These are phyloP conservation scores for Phaetusa simplex DNA, from an alignment of 2,113 vertebrate species.

Conservation along the genomic window DNA sequence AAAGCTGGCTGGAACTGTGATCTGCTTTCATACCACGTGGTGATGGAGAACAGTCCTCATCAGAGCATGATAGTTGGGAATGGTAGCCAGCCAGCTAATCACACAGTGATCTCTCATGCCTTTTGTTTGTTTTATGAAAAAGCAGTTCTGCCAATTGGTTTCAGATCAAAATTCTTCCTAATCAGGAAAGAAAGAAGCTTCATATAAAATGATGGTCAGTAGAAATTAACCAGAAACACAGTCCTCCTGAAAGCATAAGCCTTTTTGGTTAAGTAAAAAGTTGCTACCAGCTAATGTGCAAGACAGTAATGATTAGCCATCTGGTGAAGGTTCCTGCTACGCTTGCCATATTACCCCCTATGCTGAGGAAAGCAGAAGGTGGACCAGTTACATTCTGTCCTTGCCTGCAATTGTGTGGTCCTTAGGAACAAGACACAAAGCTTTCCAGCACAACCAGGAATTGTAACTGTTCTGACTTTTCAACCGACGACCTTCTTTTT, in stretches of 20 bases:
- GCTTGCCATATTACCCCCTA: conserved; percentile 24
- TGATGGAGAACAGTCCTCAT: not conserved
- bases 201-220: not conserved
- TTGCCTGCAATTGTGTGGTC: not conserved
- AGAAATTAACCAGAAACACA: not conserved
- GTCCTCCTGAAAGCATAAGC: not conserved
- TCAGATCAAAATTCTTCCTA: not conserved
- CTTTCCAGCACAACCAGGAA: not conserved
- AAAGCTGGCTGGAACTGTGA: not conserved
- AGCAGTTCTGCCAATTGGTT: not conserved
- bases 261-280: conserved; percentile 1
- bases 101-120: not conserved
- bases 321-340: conserved; percentile 51
- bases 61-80: not conserved
- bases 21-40: not conserved
- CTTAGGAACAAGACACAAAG: not conserved
- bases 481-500: not conserved
- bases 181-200: not conserved
- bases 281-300: conserved; percentile 44
- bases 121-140: not conserved
- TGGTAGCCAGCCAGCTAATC: not conserved
- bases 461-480: not conserved
- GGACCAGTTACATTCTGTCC: conserved; percentile 35
- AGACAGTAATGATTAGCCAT: conserved; percentile 51
- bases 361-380: conserved; percentile 48